Base-by-base conservation (phyloP, 2,797 vertebrate genomes). In the Neostethus bicornis region DNA sequence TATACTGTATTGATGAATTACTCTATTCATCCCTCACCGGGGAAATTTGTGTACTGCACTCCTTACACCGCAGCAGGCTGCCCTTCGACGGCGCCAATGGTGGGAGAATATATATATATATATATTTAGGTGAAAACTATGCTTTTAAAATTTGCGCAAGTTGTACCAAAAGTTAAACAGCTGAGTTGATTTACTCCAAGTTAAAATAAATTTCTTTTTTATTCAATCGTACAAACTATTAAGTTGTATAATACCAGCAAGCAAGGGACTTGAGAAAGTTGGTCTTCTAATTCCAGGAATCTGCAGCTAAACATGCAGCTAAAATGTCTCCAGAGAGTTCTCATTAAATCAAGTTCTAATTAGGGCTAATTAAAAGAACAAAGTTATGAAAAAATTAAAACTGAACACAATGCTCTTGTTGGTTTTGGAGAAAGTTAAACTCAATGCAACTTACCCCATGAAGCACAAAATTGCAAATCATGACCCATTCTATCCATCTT, bases 301-400 rank as follows among this genome's bases (percentile, higher is more conserved):
- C 13, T 53, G 16, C 21, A 0, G 4, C 53, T 23, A 13, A 31
- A 31, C 19, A 14, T 5, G 53, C 38, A 31, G 26, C 38, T 43
- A 23, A 42, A 53, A 14, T 19, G 5, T 41, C 25, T 31, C 26
- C 3, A 20, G 26, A 26, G 26, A 53, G 3, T 51, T 17, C 38
- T 21, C 26, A 31, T 19, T 42, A 9, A 23, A 31, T 42, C n/a
- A n/a, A n/a, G n/a, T 42, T 42, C 26, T 17, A 53, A 29, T 42
- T 42, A 53, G 20, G 16, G 17, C 38, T 29, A 53, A 53, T 42
- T 42, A 42, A 13, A 29, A 41, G 37, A 41, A 42, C 38, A 53
- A 42, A 42, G 51, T 53, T 41, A 53, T 29, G 25, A 28, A 25
- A 21, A 7, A 5, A 19, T 41, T 21, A 12, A 41, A 28, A 21